These are phyloP conservation scores for Andrena chrysosceles DNA, from an alignment of 2,888 invertebrate genomes.

Conservation along the genomic window DNA sequence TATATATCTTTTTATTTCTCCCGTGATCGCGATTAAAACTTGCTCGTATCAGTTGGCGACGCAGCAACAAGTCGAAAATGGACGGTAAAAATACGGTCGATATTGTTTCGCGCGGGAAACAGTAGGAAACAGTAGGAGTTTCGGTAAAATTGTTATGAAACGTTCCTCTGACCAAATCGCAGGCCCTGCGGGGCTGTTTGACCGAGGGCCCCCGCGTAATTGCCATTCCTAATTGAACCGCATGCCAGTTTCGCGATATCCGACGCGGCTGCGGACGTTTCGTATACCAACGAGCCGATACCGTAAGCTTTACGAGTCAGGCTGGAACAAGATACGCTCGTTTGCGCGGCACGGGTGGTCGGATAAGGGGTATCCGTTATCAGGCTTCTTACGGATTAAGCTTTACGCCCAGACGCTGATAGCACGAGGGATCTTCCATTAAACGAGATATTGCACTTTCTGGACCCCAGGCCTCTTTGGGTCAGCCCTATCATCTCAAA, in stretches of 20 bases:
- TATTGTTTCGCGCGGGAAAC: not conserved
- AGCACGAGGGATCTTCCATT: conserved; percentile 26
- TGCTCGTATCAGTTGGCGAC: not conserved
- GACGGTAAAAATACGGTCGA: not conserved
- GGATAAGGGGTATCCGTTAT: conserved; percentile 60
- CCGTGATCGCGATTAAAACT: conserved; percentile 15
- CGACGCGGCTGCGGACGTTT: conserved; percentile 53
- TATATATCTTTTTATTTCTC: not conserved
- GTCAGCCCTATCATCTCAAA: not conserved
- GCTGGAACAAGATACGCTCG: conserved; percentile 60
- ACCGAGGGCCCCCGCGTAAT: conserved; percentile 58
- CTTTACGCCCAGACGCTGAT: conserved; percentile 46
- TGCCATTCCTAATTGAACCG: conserved; percentile 69
- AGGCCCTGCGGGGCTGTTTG: conserved; percentile 56
- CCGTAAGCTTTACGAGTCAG: conserved; percentile 60
- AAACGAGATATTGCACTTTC: conserved; percentile 41
- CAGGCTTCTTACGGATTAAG: conserved; percentile 54
- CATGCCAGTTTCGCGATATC: conserved; percentile 58
- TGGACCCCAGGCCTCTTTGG: conserved; percentile 11
- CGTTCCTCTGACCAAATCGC: conserved; percentile 63
- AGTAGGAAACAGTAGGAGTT: not conserved
- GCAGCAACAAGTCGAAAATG: conserved; percentile 31
- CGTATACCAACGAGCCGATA: conserved; percentile 59
- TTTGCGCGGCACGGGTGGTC: conserved; percentile 55
- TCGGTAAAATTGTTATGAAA: not conserved